phyloP scores from a whole-genome alignment of 2,113 vertebrate species.

The Eptesicus fuscus region DNA sequence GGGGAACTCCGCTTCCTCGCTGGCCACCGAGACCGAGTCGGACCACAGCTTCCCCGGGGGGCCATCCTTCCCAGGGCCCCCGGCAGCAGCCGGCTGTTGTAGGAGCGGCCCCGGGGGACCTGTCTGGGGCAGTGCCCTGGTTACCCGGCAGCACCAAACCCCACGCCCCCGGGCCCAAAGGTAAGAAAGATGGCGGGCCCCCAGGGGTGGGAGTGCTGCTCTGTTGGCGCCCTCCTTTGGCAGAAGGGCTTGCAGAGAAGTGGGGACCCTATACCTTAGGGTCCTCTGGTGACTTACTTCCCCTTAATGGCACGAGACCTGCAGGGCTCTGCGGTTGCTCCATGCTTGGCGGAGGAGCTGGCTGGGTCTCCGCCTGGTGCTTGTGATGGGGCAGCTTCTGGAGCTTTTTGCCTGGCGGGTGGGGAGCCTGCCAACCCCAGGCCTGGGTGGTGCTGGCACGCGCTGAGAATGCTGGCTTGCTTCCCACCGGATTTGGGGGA shows the following conservation, averaged over 20 bases:
- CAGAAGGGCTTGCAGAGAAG: background rate
- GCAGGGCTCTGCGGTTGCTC: background rate
- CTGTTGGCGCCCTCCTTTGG: background rate
- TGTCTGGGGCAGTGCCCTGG: conserved; percentile 89
- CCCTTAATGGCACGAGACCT: background rate
- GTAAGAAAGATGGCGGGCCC: conserved; percentile 83
- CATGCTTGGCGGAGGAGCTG: background rate
- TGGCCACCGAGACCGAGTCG: conserved; percentile 94
- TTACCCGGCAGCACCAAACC: conserved; percentile 89
- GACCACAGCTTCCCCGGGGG: conserved; percentile 92
- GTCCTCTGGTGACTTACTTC: background rate
- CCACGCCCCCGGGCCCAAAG: conserved; percentile 87
- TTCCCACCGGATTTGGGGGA: background rate
- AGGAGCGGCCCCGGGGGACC: conserved; percentile 90
- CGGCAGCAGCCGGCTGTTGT: conserved; percentile 91
- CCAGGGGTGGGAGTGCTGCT: background rate
- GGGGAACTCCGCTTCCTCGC: conserved; percentile 97
- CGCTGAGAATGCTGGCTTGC: background rate
- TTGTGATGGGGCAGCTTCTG: background rate
- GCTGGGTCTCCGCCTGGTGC: background rate
- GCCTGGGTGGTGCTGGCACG: background rate
- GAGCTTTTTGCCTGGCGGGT: background rate
- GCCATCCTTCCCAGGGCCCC: conserved; percentile 85
- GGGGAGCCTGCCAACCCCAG: background rate
- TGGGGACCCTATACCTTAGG: background rate